These are phyloP conservation scores for Myotis lucifugus DNA, from an alignment of 2,113 vertebrate genomes.

Conservation along the genomic window DNA sequence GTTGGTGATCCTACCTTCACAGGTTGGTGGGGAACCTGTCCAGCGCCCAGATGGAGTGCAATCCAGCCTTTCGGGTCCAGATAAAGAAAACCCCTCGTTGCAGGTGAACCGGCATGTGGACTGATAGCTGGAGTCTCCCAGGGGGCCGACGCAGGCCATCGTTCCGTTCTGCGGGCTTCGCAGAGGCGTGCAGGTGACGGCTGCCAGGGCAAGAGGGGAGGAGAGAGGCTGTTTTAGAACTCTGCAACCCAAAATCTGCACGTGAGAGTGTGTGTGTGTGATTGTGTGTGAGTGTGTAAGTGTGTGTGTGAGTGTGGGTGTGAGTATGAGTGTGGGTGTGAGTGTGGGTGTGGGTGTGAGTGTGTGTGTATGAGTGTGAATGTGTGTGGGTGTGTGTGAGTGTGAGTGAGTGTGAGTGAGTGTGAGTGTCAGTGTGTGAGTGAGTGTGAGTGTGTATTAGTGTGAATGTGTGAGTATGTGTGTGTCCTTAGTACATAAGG, in stretches of 20 bases:
- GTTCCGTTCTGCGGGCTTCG: constrained; percentile 59
- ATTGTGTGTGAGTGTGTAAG: too few relatives aligned
- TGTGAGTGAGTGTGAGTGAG: too few relatives aligned
- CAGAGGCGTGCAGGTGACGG: constrained; percentile 55
- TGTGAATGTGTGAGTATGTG: neutral
- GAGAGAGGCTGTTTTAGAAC: neutral
- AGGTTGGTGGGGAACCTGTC: constrained; percentile 78
- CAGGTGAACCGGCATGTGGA: constrained; percentile 86
- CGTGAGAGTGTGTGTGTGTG: neutral
- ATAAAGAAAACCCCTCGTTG: constrained; percentile 82
- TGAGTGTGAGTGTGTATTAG: too few relatives aligned
- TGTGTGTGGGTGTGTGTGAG: too few relatives aligned
- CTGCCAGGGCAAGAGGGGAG: constrained; percentile 42
- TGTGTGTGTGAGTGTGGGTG: too few relatives aligned
- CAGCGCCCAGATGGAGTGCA: constrained; percentile 84
- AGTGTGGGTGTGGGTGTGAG: too few relatives aligned
- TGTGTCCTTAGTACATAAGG: too few relatives aligned
- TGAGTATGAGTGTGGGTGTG: too few relatives aligned
- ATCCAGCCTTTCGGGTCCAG: constrained; percentile 65
- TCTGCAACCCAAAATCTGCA: neutral
- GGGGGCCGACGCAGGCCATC: constrained; percentile 81
- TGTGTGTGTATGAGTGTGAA: too few relatives aligned
- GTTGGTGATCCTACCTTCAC: constrained; percentile 75
- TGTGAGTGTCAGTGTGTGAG: too few relatives aligned
- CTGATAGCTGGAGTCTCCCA: constrained; percentile 75